Conservation (phyloP, 2,888 invertebrate species). For the Nephrotoma flavescens region DNA sequence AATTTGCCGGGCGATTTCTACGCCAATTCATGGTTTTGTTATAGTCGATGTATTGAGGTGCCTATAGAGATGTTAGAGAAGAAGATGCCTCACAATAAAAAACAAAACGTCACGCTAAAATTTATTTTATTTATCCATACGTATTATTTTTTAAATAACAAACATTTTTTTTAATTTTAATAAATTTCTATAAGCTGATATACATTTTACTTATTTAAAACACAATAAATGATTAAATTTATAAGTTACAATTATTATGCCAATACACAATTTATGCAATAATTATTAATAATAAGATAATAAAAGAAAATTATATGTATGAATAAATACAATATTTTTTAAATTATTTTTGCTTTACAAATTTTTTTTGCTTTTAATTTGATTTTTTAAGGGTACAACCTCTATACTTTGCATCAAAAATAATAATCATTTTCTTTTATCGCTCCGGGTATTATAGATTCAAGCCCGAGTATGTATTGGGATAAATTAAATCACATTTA, state of each 20-base stretch:
- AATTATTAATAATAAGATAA: neutral
- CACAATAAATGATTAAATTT: neutral
- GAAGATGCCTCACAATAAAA: no score
- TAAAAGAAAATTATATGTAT: neutral
- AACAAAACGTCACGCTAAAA: neutral
- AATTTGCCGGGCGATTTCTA: no score
- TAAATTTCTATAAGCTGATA: neutral
- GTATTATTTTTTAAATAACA: neutral
- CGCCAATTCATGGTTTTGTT: no score
- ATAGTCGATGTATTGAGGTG: no score
- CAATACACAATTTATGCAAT: neutral
- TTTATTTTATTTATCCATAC: neutral
- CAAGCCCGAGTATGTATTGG: neutral
- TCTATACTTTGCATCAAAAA: constrained; percentile 85
- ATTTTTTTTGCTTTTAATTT: neutral
- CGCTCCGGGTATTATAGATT: neutral
- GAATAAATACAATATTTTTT: neutral
- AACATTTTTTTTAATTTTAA: neutral
- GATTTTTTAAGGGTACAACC: constrained; percentile 42
- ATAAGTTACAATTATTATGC: neutral
- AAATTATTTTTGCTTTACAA: neutral
- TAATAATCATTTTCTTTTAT: constrained; percentile 61
- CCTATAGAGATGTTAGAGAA: no score
- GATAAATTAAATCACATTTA: neutral
- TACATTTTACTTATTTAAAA: neutral